Evolutionary conservation across 2,888 invertebrate species (phyloP), one percentile per base, ranked within the genome.

Genomic region (Lycaena phlaeas): DNA sequence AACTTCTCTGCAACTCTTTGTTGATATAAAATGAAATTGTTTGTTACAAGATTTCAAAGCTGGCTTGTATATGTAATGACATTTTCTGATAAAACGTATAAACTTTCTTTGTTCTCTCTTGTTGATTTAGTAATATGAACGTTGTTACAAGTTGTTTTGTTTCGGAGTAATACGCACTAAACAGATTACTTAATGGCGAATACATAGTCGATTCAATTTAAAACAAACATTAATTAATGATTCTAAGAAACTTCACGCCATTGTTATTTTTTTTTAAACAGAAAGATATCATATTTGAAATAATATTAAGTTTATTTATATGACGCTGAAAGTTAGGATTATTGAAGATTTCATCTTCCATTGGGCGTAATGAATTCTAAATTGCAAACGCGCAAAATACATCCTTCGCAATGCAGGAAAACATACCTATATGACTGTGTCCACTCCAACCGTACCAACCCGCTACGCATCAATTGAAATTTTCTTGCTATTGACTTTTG

Each of bases 71-170:
- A 59, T 62, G 64, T 64, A 67, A 68, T 69, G 64, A 59, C 62
- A 66, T 68, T 72, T 71, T 74, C 73, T 64, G 68, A 68, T 71
- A 66, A 71, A 70, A 69, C 69, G 75, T 73, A 56, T 55, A 79
- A 78, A 79, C 79, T 67, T n/a, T 64, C 77, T 76, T 81, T 79
- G 79, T 79, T 77, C 72, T 59, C 53, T 46, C 50, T 56, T 61
- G 68, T 68, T 57, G 53, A 56, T 55, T 68, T 68, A 62, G 67
- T 62, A 63, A 67, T 59, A 51, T 47, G 62, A 65, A 49, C 53
- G 50, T 64, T 66, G 65, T 69, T 68, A 68, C 65, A 40, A 46
- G 42, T 43, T 42, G 43, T 40, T 41, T 43, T 48, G 46, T 46
- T 54, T 48, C 49, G 43, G 45, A 46, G 49, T 48, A 50, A 47